Conservation (phyloP, 2,113 vertebrate genomes). For the Argyrosomus japonicus region DNA sequence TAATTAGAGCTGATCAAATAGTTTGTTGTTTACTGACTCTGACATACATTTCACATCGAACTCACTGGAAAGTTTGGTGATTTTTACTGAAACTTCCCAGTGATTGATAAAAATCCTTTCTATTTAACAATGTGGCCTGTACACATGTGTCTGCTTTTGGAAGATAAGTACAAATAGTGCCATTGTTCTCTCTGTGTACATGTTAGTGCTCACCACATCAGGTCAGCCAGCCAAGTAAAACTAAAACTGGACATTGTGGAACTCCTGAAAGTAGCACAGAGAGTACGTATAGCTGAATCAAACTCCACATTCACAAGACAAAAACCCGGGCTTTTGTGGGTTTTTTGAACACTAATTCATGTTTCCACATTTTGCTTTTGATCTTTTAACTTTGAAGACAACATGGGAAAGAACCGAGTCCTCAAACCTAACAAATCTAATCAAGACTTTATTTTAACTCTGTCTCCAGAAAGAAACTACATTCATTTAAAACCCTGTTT, state of each 20-base stretch:
- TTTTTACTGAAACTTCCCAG: neutral
- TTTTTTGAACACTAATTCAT: neutral
- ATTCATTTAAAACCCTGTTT: neutral
- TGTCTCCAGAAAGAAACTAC: neutral
- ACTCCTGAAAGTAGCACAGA: neutral
- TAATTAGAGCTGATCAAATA: conserved; percentile 5
- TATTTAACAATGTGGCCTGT: neutral
- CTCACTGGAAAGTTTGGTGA: neutral
- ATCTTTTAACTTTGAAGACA: neutral
- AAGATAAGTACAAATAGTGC: neutral
- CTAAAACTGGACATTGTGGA: neutral
- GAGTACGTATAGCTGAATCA: neutral
- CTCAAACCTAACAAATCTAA: conserved; percentile 11
- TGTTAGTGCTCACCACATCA: neutral
- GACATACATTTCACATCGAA: neutral
- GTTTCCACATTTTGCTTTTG: neutral
- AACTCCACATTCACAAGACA: neutral
- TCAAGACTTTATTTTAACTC: neutral
- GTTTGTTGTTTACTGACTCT: conserved; percentile 11
- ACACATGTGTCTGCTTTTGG: neutral
- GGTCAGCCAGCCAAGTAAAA: conserved; percentile 7
- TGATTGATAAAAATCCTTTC: neutral
- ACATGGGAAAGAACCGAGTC: neutral
- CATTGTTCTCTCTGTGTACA: neutral
- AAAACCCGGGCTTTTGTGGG: neutral